A percentile compares a stretch with the other conserved stretches of the same genome.
Evolutionary conservation across 2,888 invertebrate species (phyloP).

Genomic region (Gonocerus acuteangulatus): DNA sequence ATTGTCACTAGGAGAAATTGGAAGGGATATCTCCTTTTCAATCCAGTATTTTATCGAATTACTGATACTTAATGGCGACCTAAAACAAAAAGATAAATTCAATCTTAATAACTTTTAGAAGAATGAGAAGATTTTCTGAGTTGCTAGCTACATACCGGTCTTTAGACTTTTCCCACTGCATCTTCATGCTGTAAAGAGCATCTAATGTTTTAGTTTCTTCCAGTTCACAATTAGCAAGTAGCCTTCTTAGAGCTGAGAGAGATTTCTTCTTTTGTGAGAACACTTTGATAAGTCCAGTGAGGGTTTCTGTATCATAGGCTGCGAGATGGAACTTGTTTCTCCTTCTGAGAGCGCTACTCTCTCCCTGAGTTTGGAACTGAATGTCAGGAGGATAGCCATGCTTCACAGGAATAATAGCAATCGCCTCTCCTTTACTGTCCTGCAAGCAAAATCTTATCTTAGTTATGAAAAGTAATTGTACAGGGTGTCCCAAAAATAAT

Average conservation of each 20-base stretch:
- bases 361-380: background rate
- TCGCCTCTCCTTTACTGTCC: conserved; percentile 10
- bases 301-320: conserved; percentile 12
- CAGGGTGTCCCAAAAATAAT: no score
- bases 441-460: background rate
- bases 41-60: conserved; percentile 20
- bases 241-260: conserved; percentile 4
- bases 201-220: background rate
- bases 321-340: conserved; percentile 18
- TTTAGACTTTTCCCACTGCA: conserved; percentile 29
- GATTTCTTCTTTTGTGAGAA: conserved; percentile 27
- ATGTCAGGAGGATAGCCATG: conserved; percentile 12
- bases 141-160: conserved; percentile 22
- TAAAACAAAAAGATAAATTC: background rate
- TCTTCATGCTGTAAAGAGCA: conserved; percentile 21
- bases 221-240: conserved; percentile 14
- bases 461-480: no score
- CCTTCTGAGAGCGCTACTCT: background rate
- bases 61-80: conserved; percentile 3
- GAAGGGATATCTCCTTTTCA: conserved; percentile 15
- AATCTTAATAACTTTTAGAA: no score
- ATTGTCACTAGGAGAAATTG: conserved; percentile 3
- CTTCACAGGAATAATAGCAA: conserved; percentile 16
- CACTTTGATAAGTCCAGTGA: conserved; percentile 15
- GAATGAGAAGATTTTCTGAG: background rate